A percentile compares a stretch with the other conserved stretches of the same genome.
Conservation (phyloP, 2,113 vertebrate species). For the Psephotus haematonotus region DNA sequence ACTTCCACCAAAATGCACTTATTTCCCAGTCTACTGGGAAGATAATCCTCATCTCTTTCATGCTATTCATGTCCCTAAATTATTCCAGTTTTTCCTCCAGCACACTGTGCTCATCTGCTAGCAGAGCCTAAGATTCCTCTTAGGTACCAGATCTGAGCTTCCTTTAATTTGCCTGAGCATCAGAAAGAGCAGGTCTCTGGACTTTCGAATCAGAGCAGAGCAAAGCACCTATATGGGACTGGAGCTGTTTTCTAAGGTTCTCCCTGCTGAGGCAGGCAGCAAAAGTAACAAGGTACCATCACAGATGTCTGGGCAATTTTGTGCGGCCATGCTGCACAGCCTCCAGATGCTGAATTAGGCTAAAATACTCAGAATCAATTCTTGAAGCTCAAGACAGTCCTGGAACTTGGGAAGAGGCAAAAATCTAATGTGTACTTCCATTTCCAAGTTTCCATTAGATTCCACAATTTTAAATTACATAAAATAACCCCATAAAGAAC, state of each 20-base stretch:
- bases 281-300: not conserved
- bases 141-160: not conserved
- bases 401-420: not conserved
- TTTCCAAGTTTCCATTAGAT: not conserved
- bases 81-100: not conserved
- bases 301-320: not conserved
- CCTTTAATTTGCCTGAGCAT: not conserved
- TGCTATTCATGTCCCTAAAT: not conserved
- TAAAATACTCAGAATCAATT: not conserved
- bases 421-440: not conserved
- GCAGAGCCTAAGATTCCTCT: not conserved
- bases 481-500: not conserved
- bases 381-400: not conserved
- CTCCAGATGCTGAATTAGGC: not conserved
- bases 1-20: not conserved
- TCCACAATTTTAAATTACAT: not conserved
- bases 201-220: not conserved
- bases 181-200: not conserved
- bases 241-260: not conserved
- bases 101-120: not conserved
- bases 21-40: not conserved
- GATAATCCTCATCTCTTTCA: not conserved
- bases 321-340: not conserved
- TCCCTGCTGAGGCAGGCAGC: not conserved
- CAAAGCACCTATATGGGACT: not conserved